A percentile compares a stretch with the other conserved stretches of the same genome.
These are phyloP conservation scores for Tachyglossus aculeatus DNA, from an alignment of 2,797 vertebrate genomes.

Conservation along the genomic window DNA sequence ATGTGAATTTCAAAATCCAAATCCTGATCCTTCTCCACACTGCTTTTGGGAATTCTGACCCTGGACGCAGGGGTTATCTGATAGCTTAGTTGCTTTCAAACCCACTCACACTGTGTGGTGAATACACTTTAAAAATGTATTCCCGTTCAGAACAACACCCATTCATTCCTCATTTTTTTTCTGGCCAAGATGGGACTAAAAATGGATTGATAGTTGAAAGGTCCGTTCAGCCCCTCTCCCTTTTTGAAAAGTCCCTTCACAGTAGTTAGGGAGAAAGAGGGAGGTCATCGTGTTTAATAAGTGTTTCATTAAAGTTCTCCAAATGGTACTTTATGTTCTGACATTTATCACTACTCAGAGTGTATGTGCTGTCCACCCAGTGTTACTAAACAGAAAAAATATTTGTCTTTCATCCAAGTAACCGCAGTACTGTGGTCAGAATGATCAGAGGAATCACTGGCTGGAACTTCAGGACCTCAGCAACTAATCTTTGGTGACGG, in stretches of 20 bases:
- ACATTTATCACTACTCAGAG: conserved; percentile 17
- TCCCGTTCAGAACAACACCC: conserved; percentile 28
- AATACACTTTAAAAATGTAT: conserved; percentile 26
- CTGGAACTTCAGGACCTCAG: conserved; percentile 10
- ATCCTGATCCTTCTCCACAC: too few species aligned
- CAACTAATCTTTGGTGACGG: conserved; percentile 1
- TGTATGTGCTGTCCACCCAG: not conserved
- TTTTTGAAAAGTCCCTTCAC: conserved; percentile 3
- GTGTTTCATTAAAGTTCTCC: conserved; percentile 3
- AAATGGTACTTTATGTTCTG: conserved; percentile 5
- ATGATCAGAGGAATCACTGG: not conserved
- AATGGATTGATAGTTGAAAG: not conserved
- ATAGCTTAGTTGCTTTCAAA: conserved; percentile 9
- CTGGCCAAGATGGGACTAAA: conserved; percentile 27
- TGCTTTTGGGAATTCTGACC: too few species aligned
- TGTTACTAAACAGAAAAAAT: not conserved
- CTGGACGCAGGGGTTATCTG: conserved; percentile 12
- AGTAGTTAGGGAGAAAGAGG: not conserved
- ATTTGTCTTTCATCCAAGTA: not conserved
- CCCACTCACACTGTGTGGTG: conserved; percentile 14
- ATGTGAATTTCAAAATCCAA: too few species aligned
- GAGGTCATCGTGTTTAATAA: not conserved
- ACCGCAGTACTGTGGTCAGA: not conserved
- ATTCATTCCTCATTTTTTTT: conserved; percentile 40
- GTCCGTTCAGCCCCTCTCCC: not conserved